These are phyloP conservation scores for Micronisus gabar DNA, from an alignment of 2,113 vertebrate genomes.

Conservation along the genomic window DNA sequence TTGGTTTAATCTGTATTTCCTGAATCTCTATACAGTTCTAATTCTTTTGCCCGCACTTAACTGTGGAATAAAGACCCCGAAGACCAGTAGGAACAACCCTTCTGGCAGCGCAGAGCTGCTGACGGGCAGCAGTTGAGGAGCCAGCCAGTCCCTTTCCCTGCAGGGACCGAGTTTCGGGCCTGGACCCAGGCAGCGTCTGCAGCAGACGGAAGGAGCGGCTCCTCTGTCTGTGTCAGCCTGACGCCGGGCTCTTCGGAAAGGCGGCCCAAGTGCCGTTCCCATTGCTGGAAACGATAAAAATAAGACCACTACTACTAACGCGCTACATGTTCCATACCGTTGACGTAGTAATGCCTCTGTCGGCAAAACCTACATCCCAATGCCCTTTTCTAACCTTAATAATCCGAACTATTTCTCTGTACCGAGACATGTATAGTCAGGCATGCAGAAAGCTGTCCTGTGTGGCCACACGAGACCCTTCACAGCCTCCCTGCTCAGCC, in stretches of 20 bases:
- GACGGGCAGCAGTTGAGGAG: neutral
- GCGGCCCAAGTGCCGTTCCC: accelerated
- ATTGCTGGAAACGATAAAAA: neutral
- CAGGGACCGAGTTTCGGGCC: neutral
- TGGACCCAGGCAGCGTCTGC: accelerated
- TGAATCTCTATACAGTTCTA: neutral
- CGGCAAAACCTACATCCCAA: neutral
- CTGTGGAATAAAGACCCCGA: neutral
- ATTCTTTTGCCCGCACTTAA: neutral
- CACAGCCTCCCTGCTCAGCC: neutral
- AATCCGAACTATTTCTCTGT: neutral
- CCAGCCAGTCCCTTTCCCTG: neutral
- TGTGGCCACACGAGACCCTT: neutral
- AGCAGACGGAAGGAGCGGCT: accelerated
- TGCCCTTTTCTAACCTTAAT: neutral
- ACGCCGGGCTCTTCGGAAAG: neutral
- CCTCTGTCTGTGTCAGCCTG: neutral
- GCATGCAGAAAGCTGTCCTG: neutral
- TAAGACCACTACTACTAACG: neutral
- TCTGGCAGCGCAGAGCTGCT: neutral
- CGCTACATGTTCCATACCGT: accelerated
- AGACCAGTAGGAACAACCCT: neutral
- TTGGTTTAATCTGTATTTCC: neutral
- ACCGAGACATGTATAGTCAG: neutral
- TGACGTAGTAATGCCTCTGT: neutral